Conservation (phyloP, 2,113 vertebrate genomes). For the Lepus timidus region DNA sequence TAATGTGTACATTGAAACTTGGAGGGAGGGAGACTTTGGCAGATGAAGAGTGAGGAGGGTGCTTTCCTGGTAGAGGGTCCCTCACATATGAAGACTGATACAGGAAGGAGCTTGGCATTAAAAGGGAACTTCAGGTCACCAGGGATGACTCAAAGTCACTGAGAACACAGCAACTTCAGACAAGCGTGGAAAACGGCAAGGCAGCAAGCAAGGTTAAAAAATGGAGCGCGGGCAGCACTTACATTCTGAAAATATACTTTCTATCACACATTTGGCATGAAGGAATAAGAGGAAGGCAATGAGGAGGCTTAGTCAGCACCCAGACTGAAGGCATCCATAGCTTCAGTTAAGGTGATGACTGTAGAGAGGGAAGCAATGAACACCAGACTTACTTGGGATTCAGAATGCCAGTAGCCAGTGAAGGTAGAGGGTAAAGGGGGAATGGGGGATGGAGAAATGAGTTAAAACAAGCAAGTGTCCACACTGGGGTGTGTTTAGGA, state of each 20-base stretch:
- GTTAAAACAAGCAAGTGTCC: no score
- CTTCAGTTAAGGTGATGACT: neutral
- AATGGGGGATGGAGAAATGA: neutral
- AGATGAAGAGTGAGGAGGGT: neutral
- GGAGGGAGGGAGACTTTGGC: neutral
- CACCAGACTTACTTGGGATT: neutral
- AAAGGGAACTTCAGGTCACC: neutral
- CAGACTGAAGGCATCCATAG: neutral
- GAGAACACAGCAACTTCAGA: neutral
- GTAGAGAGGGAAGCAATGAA: neutral
- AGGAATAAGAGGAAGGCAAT: neutral
- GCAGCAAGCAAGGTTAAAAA: neutral
- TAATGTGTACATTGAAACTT: slow-evolving; percentile 39
- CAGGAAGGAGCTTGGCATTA: neutral
- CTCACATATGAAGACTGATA: neutral
- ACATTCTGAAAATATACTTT: neutral
- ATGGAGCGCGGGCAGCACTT: neutral
- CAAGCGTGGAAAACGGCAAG: neutral
- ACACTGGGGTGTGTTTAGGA: neutral
- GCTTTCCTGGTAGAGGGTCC: neutral
- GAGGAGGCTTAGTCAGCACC: neutral
- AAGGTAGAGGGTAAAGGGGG: neutral
- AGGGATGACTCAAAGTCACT: accelerated
- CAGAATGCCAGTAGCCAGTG: no score
- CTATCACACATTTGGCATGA: neutral